Percentiles rank a stretch among this genome's conserved stretches.
Evolutionary conservation across 1,140 invertebrate genomes (phyloP).

Genomic region (Hycleus cichorii): DNA sequence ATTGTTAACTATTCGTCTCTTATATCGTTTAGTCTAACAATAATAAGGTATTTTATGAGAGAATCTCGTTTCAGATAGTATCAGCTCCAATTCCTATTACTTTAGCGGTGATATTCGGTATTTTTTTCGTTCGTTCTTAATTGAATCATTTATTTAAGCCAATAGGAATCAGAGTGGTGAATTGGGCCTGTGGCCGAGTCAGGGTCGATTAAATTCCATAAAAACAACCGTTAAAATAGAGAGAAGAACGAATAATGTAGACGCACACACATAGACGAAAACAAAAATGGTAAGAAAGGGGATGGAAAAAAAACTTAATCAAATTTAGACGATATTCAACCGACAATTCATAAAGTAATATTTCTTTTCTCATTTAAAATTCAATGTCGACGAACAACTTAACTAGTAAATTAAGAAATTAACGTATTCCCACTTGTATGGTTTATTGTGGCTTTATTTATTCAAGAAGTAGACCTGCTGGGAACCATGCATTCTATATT

Average conservation of each 20-base stretch:
- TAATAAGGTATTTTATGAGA: no score
- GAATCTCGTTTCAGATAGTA: no score
- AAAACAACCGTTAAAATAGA: background rate
- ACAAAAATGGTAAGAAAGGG: background rate
- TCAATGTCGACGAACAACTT: conserved; percentile 38
- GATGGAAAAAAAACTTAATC: conserved; percentile 25
- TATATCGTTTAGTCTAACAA: no score
- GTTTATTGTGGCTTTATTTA: conserved; percentile 40
- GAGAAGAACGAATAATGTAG: background rate
- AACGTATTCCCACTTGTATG: conserved; percentile 41
- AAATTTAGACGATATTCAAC: conserved; percentile 32
- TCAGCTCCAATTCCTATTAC: no score
- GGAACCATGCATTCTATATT: conserved; percentile 35
- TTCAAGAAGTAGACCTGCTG: conserved; percentile 28
- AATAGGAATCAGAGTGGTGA: background rate
- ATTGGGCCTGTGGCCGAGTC: background rate
- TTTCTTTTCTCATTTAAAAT: conserved; percentile 37
- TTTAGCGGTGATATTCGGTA: no score
- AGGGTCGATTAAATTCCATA: background rate
- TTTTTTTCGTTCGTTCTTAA: no score
- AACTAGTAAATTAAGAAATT: conserved; percentile 42
- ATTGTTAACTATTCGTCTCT: no score
- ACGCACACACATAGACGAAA: background rate
- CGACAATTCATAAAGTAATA: conserved; percentile 35
- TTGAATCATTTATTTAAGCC: background rate